Base-by-base conservation (phyloP, 2,113 vertebrate genomes). In the Rhombomys opimus region DNA sequence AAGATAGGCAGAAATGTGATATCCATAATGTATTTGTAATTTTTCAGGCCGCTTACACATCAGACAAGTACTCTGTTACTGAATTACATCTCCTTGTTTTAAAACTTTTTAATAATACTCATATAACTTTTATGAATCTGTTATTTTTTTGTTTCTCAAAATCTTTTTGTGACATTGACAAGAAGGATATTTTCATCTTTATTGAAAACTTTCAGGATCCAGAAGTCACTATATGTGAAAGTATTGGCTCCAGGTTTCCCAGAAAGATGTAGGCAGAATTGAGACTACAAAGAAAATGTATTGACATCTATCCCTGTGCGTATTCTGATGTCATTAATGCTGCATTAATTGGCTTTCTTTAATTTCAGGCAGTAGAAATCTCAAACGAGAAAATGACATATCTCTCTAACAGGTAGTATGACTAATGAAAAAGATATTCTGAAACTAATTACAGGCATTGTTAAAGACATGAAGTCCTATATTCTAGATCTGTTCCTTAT, bases 401-500 rank as follows among this genome's bases (percentile, higher is more conserved):
- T 13, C 78, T 11, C n/a, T 73, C 15, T 65, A 70, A 89, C 11
- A 76, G 27, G 59, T 80, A 81, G 46, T 73, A 32, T 73, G 84
- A 86, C 25, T 59, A 76, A 52, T 41, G 73, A 59, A 91, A 80
- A 90, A 35, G 22, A 59, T 57, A 86, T 38, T 17, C 30, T 52
- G 46, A 50, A 96, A 76, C 27, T 63, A 82, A 77, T 22, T 93
- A 18, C 6, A 82, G 57, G 54, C 5, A 67, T 23, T 2, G 0
- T 75, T 50, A 88, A 76, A 70, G 38, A 90, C 72, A 50, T 10
- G 18, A 89, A 85, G 30, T 3, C n/a, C 13, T 46, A 54, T 78
- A 59, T 92, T 93, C 76, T 77, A 82, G 65, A 94, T 86, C 82
- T 65, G 46, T 94, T 81, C 82, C 54, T 35, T 87, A 50, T 91